Base-by-base conservation (phyloP, 2,888 invertebrate species). In the Melanargia galathea region DNA sequence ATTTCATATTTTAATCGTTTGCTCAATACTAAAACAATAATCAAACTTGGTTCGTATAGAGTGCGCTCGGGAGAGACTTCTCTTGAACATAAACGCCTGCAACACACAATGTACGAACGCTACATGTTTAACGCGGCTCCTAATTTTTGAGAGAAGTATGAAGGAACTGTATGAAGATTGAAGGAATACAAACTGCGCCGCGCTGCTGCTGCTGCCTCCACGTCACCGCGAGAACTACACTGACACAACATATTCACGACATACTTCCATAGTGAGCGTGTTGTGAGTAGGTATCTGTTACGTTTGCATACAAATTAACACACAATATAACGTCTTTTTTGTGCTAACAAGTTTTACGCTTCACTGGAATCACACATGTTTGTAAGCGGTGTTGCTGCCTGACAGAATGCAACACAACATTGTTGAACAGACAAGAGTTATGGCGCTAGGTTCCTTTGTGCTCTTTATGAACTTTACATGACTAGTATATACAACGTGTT, bases 241-340 rank as follows among this genome's bases (percentile, higher is more conserved):
- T 38, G 38, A 38, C 38, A 16, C 5, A 38, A 6, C 11, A 38
- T 4, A 48, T 48, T 48, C 48, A 24, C 22, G 24, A 48, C 48
- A 48, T 48, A 24, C 24, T 24, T 48, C 24, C 48, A 48, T 13
- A 48, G n/a, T 48, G 13, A 24, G 13, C 13, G 24, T 48, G 48
- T 22, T n/a, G 24, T 20, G 48, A 48, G 13, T n/a, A n/a, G n/a
- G n/a, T 48, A 22, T 48, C 48, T 24, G n/a, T 48, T 48, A 22
- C 24, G 20, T 45, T 22, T 10, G 22, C 20, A 11, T 18, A 20
- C 20, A 13, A 45, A 45, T 45, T 22, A 45, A 18, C 45, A 20
- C 45, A 20, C 11, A 20, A 22, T 20, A 11, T 45, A 38, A 20
- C 11, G 22, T 45, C 11, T 20, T 45, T 20, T 11, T 45, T 45